These are phyloP conservation scores for Cotesia vestalis DNA, from an alignment of 1,140 invertebrate genomes.

Conservation along the genomic window DNA sequence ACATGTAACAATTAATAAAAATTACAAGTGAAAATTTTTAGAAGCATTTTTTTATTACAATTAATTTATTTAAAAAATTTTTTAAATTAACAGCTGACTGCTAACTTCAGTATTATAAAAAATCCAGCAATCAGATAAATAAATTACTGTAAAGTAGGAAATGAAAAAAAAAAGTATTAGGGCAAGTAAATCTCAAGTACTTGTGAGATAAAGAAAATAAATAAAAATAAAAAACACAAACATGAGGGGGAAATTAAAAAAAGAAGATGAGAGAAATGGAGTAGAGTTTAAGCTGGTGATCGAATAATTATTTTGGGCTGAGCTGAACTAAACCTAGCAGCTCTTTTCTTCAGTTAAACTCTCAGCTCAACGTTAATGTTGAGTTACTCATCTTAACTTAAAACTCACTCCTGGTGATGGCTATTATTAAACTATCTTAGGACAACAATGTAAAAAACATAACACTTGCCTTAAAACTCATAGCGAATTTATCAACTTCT, in stretches of 20 bases:
- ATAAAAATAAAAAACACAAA: constrained; percentile 3
- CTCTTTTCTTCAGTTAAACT: constrained; percentile 59
- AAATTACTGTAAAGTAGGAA: background rate
- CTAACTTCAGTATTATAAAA: too few relatives aligned
- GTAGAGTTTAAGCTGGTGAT: constrained; percentile 49
- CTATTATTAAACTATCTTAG: too few relatives aligned
- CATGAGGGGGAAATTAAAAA: constrained; percentile 23
- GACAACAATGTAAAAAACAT: constrained; percentile 4
- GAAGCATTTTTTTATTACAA: too few relatives aligned
- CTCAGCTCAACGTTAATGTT: constrained; percentile 51
- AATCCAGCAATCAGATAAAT: background rate
- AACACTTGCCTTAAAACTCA: constrained; percentile 42
- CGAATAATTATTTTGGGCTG: constrained; percentile 62
- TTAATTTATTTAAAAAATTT: too few relatives aligned
- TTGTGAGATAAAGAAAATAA: constrained; percentile 31
- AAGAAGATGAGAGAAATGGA: constrained; percentile 30
- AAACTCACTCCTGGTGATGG: background rate
- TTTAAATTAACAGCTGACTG: too few relatives aligned
- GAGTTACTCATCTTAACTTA: constrained; percentile 15
- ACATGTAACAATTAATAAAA: too few relatives aligned
- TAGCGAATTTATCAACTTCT: constrained; percentile 26
- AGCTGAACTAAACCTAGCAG: constrained; percentile 51
- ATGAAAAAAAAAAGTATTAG: background rate
- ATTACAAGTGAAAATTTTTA: too few relatives aligned
- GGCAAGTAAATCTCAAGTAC: too few relatives aligned